Base-by-base conservation (phyloP, 30 jellyfish, hydroid and myxozoan species). In the Turritopsis rubra region DNA sequence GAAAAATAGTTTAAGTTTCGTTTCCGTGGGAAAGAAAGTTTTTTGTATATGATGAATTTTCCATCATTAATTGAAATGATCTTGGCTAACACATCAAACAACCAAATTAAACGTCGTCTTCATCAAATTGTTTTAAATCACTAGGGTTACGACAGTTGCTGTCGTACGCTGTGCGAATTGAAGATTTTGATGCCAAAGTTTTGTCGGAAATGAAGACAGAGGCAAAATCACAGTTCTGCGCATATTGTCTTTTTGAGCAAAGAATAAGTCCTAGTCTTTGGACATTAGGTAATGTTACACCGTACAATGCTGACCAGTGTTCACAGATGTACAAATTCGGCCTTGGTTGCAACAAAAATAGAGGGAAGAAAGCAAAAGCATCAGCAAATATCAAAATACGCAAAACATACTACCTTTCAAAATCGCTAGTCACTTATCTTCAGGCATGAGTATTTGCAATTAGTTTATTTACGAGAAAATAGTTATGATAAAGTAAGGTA, bases 321-420 rank as follows among this genome's bases (percentile, higher is more conserved):
- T 60, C 21, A 23, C 0, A 60, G 0, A 0, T 60, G 21, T 60
- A 60, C 0, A 23, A 23, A 18, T 60, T 0, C 73, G 73, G 73
- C 73, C 21, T 60, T 0, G 73, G 73, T 0, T 60, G 73, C 0
- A 60, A 60, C 73, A 60, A n/a, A n/a, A n/a, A 74, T 74, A 30
- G 80, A 72, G 28, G 80, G 80, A 19, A n/a, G 80, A 0, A 30
- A 72, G 28, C 80, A 72, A 0, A 72, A 72, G 1, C 80, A 72
- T 72, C 80, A 72, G 30, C 0, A 0, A 0, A 72, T 72, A 21
- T 0, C 0, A 72, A 72, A 72, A 25, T 72, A 72, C 0, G 0
- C 80, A 0, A 29, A 0, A 25, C 21, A 72, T 25, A 72, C 80
- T 0, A 72, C 80, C 21, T 0, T 72, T 0, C 80, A 72, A 1